Evolutionary conservation across 2,888 invertebrate species (phyloP).

Genomic region (Ectemnius cavifrons): DNA sequence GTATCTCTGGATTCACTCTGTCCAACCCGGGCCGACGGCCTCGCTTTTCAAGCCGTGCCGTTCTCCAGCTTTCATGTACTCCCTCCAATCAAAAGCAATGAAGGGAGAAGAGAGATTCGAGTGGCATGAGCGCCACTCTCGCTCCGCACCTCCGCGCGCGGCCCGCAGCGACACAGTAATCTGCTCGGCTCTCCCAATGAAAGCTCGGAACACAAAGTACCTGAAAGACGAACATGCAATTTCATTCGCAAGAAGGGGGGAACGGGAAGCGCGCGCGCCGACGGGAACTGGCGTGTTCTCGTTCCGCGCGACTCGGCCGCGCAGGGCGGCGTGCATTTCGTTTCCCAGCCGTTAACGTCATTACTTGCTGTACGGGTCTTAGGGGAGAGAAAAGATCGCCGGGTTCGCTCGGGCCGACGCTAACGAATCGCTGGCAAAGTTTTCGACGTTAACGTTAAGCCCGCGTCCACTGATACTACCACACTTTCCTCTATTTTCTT

Average conservation of each 20-base stretch:
- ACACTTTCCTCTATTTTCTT: neutral
- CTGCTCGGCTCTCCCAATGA: neutral
- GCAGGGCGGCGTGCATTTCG: neutral
- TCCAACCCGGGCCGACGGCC: too few relatives aligned
- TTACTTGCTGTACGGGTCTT: slow-evolving; percentile 2
- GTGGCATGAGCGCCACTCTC: neutral
- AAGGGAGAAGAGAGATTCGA: neutral
- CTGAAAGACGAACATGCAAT: slow-evolving; percentile 4
- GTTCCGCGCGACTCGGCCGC: neutral
- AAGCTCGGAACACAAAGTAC: slow-evolving; percentile 1
- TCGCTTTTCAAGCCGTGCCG: too few relatives aligned
- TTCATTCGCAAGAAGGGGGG: neutral
- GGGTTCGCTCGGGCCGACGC: slow-evolving; percentile 1
- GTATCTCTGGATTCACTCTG: too few relatives aligned
- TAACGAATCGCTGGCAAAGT: slow-evolving; percentile 10
- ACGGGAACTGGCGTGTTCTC: neutral
- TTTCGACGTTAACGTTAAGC: slow-evolving; percentile 8
- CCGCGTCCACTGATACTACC: neutral
- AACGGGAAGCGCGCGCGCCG: neutral
- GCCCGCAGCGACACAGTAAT: neutral
- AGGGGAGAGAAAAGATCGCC: slow-evolving; percentile 7
- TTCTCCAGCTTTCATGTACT: too few relatives aligned
- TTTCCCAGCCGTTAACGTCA: slow-evolving; percentile 1
- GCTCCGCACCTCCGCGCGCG: neutral
- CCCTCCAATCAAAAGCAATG: too few relatives aligned